Evolutionary conservation across 92 coral and sea anemone species (phyloP), one percentile per base, ranked within the genome.

Genomic region (Phenganax subtilis): DNA sequence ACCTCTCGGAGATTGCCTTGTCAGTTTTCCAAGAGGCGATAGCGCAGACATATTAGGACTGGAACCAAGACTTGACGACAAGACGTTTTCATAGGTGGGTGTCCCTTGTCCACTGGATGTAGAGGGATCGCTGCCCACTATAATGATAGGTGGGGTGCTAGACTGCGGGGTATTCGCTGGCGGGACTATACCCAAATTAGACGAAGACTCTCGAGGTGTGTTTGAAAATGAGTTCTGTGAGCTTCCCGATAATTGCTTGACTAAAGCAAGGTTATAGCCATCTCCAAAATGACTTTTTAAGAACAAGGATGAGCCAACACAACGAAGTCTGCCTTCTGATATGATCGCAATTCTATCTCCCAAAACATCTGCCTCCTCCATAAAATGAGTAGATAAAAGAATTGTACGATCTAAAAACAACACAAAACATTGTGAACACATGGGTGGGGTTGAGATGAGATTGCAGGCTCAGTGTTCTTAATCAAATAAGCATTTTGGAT

Each of bases 311-410:
- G 98, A 94, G 5, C 98, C 98, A 28, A 94, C 90, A 73, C 98
- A 94, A 12, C 92, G 98, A 54, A 94, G 98, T 80, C 90, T 91
- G 12, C 98, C 98, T 65, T 86, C 92, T 27, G 98, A 94, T 53
- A 94, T 88, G 6, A 94, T 94, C 44, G 98, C 98, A 37, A 94
- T 94, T 6, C 98, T 88, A 72, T 94, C 98, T 56, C 98, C 98
- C 15, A 94, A 88, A n/a, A 94, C 86, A 77, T 94, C 98, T 15
- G 98, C 98, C 72, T 94, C 98, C 83, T 94, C 98, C 98, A 94
- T 94, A 88, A 90, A 94, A 76, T 94, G 98, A 11, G 98, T 94
- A 12, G 98, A 94, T 7, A 94, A 91, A 72, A 94, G 89, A 54
- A 94, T 94, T 51, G 98, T 94, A 68, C 98, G 91, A 76, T 86